Base-by-base conservation (phyloP, 2,888 invertebrate genomes). In the Endomychus coccineus region DNA sequence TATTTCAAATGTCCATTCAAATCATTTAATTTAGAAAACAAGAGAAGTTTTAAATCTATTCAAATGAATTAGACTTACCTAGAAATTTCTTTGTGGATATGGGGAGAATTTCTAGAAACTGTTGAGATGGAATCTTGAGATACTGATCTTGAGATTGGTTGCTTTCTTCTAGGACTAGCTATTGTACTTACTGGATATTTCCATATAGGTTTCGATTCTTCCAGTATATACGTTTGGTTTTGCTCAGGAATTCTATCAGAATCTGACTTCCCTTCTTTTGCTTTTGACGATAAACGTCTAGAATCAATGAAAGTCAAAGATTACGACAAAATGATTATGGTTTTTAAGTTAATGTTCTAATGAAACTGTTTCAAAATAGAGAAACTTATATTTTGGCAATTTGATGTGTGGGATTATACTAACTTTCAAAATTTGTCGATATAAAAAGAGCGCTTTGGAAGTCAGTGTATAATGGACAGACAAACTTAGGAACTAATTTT, bases 201-300 rank as follows among this genome's bases (percentile, higher is more conserved):
- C 84, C 83, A 84, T 1, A 83, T 80, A 16, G 82, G 78, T 61
- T 84, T 84, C 1, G 83, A 80, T 2, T 66, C 71, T 52, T 78
- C 77, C 56, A 65, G 71, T 53, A 82, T 81, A 58, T 78, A 84
- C 21, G 73, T 81, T 34, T 77, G 77, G 56, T 83, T 84, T 46
- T 82, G 79, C 2, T 77, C 66, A 0, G 80, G 80, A 14, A 71
- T 62, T 7, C 21, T 31, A 10, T 36, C 30, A 9, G 9, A 62
- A 11, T 58, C 52, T 17, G 49, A 44, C 44, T 58, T 59, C 43
- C 65, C 65, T 32, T 80, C 79, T 6, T 76, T 71, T 4, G 78
- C 79, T 59, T 82, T 83, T 3, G 82, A 83, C 24, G 82, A 83
- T 28, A 83, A 61, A 45, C 83, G 74, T 56, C 78, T 78, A 49